These are phyloP conservation scores for Phoxinus dragarum DNA, from an alignment of 2,797 vertebrate genomes.

Conservation along the genomic window DNA sequence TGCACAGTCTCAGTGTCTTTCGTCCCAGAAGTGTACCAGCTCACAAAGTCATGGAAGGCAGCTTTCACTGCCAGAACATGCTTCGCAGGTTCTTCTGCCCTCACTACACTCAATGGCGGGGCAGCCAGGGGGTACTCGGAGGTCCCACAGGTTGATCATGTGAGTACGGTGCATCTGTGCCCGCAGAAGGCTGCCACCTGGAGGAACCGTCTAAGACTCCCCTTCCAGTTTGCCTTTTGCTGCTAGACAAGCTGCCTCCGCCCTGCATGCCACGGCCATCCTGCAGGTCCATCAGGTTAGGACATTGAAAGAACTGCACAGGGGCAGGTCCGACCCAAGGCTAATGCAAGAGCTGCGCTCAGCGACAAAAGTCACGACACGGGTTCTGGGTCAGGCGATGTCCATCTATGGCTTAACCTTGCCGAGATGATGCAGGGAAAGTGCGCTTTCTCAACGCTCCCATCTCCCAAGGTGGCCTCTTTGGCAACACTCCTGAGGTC, in stretches of 20 bases:
- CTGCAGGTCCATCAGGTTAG: background rate
- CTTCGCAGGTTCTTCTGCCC: background rate
- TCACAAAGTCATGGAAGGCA: background rate
- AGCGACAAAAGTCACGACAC: accelerated
- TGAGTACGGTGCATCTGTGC: too few relatives aligned
- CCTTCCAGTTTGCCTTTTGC: background rate
- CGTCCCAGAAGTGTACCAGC: background rate
- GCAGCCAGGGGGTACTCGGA: background rate
- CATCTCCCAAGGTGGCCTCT: background rate
- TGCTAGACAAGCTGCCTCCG: too few relatives aligned
- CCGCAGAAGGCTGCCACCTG: too few relatives aligned
- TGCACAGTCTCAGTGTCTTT: background rate
- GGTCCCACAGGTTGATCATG: too few relatives aligned
- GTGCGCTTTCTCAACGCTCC: background rate
- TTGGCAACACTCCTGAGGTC: background rate
- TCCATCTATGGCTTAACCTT: background rate
- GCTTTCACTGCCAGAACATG: background rate
- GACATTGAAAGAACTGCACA: background rate
- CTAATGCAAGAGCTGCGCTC: background rate
- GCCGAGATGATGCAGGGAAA: background rate
- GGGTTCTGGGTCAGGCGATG: background rate
- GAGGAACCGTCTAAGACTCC: background rate
- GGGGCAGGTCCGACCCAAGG: too few relatives aligned
- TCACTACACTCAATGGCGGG: background rate
- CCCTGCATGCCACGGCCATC: background rate